Base-by-base conservation (phyloP, 30 jellyfish, hydroid and myxozoan genomes). In the Pelagia noctiluca region DNA sequence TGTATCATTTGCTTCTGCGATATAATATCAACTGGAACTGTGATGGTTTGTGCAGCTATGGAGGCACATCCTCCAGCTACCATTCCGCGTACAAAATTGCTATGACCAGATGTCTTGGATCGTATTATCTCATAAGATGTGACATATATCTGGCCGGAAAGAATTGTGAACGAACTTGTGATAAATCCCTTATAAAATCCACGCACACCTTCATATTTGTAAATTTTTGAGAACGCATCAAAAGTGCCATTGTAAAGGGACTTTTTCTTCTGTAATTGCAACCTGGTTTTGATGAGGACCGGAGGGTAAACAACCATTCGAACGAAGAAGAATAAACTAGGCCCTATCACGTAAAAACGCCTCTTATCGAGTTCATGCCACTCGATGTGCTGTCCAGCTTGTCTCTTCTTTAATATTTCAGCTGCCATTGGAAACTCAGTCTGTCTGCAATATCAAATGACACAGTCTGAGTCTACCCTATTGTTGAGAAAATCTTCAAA, bases 321-420 rank as follows among this genome's bases (percentile, higher is more conserved):
- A 26, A 94, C 90, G 30, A 90, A 91, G 67, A 94, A 60, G 87
- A 88, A 89, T 70, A 88, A 34, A 0, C 95, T 71, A 2, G 99
- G 99, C 8, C 99, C 99, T 25, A 94, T 73, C 54, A 84, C 84
- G 66, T 94, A 94, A 79, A 69, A 94, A 48, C 75, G 84, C 52
- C 89, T 77, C 50, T 94, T 94, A 73, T 94, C 99, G 50, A 94
- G 68, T 33, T 94, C 99, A 50, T 88, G 97, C 99, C 99, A 94
- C 47, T 84, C 94, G 33, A 94, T 94, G 75, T 94, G 97, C 33
- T 91, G 88, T 13, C 78, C 94, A 25, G 94, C 85, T 4, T 82
- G 7, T 47, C 90, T 66, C 49, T 71, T 28, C 46, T 71, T 52
- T n/a, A n/a, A n/a, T n/a, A n/a, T n/a, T n/a, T n/a, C n/a, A n/a